Evolutionary conservation across 2,113 vertebrate species (phyloP).

Genomic region (Dasyornis broadbenti): DNA sequence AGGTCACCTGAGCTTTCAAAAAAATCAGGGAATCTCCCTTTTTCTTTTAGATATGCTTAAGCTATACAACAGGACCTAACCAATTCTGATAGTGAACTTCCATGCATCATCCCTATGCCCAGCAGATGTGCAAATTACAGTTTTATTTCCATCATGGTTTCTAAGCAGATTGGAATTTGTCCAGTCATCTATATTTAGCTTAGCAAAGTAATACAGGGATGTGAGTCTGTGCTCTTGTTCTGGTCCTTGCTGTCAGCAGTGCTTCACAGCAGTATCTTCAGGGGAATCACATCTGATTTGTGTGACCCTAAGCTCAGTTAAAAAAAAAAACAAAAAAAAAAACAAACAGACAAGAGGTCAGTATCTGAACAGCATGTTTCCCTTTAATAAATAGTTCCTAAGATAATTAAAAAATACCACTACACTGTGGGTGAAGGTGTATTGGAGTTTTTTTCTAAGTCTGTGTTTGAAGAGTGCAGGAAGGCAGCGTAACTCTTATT

Average conservation of each 20-base stretch:
- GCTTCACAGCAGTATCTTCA: not conserved
- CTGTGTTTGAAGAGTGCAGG: not conserved
- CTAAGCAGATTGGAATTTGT: constrained; percentile 30
- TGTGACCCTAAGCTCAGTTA: not conserved
- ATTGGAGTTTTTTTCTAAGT: not conserved
- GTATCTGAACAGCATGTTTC: not conserved
- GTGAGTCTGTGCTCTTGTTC: not conserved
- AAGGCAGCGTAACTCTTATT: not conserved
- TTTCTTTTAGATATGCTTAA: not conserved
- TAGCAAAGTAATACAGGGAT: not conserved
- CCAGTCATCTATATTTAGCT: constrained; percentile 22
- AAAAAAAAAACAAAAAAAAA: not conserved
- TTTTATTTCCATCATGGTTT: not conserved
- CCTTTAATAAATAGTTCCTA: not conserved
- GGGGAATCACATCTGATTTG: not conserved
- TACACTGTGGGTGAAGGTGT: not conserved
- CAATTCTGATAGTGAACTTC: not conserved
- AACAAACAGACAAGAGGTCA: not conserved
- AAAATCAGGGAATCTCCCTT: not conserved
- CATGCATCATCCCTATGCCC: not conserved
- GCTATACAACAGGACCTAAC: not conserved
- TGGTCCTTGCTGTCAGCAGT: not conserved
- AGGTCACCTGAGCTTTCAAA: not conserved
- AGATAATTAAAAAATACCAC: not conserved
- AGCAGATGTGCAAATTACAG: not conserved